Conservation (phyloP, 2,888 invertebrate species). For the Drosophila phalerata region DNA sequence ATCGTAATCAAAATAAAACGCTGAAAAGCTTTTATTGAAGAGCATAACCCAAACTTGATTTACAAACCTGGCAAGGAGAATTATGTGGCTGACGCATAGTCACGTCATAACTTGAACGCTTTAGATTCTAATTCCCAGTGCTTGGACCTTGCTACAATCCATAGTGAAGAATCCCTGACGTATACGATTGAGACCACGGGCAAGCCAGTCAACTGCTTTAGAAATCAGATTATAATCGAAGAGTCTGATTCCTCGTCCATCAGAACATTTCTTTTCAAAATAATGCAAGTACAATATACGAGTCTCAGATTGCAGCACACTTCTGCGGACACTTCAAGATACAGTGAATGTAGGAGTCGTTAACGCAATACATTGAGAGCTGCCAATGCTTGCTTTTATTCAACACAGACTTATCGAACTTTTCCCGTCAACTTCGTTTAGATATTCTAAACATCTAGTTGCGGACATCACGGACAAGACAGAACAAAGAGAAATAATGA, state of each 20-base stretch:
- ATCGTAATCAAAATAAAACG: background rate
- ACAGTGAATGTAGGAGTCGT: background rate
- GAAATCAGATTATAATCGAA: background rate
- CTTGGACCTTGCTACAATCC: background rate
- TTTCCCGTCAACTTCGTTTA: conserved; percentile 5
- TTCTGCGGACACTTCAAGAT: background rate
- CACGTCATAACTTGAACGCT: background rate
- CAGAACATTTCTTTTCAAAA: background rate
- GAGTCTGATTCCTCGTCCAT: background rate
- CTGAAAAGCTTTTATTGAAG: conserved; percentile 3
- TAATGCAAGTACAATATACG: conserved; percentile 22
- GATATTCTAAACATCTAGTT: conserved; percentile 5
- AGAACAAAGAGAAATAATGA: conserved; percentile 10
- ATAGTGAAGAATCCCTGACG: background rate
- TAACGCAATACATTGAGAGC: conserved; percentile 16
- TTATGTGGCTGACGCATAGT: background rate
- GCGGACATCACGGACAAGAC: background rate
- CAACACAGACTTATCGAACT: conserved; percentile 7
- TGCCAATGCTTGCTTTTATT: conserved; percentile 3
- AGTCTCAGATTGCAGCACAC: conserved; percentile 20
- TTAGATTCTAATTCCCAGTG: background rate
- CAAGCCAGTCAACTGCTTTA: background rate
- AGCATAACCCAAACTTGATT: background rate
- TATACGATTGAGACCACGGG: background rate
- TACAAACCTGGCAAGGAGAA: background rate